Percentiles rank a stretch among this genome's conserved stretches.
These are phyloP conservation scores for Philopedon plagiatum DNA, from an alignment of 2,888 invertebrate species.

Conservation along the genomic window DNA sequence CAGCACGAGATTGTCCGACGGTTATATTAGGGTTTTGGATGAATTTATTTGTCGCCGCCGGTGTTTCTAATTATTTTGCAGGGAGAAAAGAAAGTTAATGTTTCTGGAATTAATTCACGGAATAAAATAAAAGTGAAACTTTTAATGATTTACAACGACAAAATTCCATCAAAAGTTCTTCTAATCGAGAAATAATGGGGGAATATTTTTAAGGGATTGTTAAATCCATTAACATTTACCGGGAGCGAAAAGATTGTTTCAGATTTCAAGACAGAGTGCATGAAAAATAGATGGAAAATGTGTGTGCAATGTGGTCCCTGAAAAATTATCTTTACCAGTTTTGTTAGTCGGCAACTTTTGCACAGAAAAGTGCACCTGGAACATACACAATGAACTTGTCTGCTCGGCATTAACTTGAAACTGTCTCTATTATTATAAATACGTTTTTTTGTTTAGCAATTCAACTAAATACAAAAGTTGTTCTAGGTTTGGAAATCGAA, in stretches of 20 bases:
- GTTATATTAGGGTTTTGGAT: constrained; percentile 40
- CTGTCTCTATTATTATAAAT: no score
- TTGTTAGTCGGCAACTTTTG: no score
- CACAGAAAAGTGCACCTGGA: no score
- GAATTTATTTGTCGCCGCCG: constrained; percentile 44
- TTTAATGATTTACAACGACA: constrained; percentile 19
- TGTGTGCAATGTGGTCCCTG: no score
- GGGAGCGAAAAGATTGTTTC: neutral
- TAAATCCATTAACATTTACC: constrained; percentile 1
- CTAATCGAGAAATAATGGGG: neutral
- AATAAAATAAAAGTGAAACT: constrained; percentile 26
- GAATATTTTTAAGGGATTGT: neutral
- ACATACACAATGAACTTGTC: no score
- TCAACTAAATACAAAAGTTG: no score
- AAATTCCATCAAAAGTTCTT: constrained; percentile 20
- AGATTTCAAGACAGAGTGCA: no score
- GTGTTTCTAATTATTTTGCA: constrained; percentile 43
- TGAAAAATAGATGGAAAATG: no score
- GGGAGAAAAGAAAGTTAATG: constrained; percentile 37
- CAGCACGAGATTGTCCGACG: constrained; percentile 35
- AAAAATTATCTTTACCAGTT: no score
- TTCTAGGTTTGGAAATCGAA: no score
- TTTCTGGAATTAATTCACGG: constrained; percentile 31
- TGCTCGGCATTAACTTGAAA: no score
- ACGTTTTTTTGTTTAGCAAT: no score